Percentiles rank a stretch among this genome's conserved stretches.
Evolutionary conservation across 2,888 invertebrate species (phyloP).

Genomic region (Aethes cnicana): DNA sequence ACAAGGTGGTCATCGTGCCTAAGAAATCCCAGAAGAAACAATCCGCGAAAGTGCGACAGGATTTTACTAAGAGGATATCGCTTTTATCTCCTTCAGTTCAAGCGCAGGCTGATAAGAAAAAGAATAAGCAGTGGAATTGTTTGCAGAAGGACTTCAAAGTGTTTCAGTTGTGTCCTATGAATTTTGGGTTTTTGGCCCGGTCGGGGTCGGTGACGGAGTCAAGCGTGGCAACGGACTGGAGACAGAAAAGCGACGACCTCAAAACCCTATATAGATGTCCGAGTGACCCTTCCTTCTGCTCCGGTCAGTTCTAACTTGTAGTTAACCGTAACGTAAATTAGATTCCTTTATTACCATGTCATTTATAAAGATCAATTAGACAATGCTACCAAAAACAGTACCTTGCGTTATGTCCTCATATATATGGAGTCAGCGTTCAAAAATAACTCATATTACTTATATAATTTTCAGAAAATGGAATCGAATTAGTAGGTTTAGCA

Average conservation of each 20-base stretch:
- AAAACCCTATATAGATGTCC: conserved; percentile 62
- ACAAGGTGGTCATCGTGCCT: conserved; percentile 11
- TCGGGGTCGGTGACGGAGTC: conserved; percentile 48
- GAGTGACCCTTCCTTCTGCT: conserved; percentile 56
- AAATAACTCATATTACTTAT: too few relatives aligned
- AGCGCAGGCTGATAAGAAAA: conserved; percentile 50
- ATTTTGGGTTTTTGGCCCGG: conserved; percentile 38
- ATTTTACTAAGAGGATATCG: conserved; percentile 46
- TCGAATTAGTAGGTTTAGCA: too few relatives aligned
- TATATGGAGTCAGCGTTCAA: too few relatives aligned
- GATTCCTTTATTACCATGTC: too few relatives aligned
- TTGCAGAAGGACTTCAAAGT: conserved; percentile 47
- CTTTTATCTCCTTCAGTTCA: conserved; percentile 44
- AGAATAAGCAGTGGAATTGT: conserved; percentile 32
- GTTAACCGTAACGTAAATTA: not conserved
- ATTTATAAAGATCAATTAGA: too few relatives aligned
- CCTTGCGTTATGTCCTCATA: too few relatives aligned
- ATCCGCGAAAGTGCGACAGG: conserved; percentile 35
- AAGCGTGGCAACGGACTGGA: conserved; percentile 30
- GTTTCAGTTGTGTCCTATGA: conserved; percentile 48
- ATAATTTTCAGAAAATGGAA: too few relatives aligned
- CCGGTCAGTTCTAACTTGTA: conserved; percentile 48
- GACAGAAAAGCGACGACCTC: conserved; percentile 53
- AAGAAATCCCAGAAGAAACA: conserved; percentile 32
- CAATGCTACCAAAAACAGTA: too few relatives aligned